Evolutionary conservation across 1,140 invertebrate species (phyloP).

Genomic region (Oedothorax gibbosus): DNA sequence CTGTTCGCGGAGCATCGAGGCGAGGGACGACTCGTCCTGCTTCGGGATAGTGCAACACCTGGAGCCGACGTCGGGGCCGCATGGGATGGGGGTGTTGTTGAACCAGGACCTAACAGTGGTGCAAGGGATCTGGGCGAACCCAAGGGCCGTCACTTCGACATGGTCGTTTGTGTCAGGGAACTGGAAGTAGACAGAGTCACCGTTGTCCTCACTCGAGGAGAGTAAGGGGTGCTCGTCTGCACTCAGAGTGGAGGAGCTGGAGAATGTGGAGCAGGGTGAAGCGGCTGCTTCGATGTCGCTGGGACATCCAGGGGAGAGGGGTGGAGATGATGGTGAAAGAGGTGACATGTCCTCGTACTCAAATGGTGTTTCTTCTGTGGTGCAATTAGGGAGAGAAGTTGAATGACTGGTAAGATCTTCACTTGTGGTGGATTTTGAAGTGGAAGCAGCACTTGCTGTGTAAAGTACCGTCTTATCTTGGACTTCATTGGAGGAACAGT

Average conservation of each 20-base stretch:
- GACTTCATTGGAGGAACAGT: no score
- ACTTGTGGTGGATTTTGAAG: no score
- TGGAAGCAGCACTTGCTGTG: no score
- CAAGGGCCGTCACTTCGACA: conserved; percentile 3
- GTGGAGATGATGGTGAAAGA: neutral
- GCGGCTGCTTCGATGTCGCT: conserved; percentile 3
- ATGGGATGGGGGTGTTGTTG: neutral
- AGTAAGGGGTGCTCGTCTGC: neutral
- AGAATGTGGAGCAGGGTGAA: neutral
- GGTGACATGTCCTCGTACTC: no score
- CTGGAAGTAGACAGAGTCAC: neutral
- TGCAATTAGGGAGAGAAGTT: no score
- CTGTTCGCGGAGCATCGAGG: neutral
- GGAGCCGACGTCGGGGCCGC: neutral
- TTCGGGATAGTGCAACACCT: neutral
- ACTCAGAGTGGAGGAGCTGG: conserved; percentile 27
- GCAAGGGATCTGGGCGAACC: neutral
- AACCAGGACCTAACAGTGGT: neutral
- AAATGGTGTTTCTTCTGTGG: no score
- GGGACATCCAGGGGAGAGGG: neutral
- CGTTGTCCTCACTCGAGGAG: neutral
- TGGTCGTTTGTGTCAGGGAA: conserved; percentile 9
- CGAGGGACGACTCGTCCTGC: neutral
- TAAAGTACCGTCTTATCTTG: no score
- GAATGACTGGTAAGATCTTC: no score